Base-by-base conservation (phyloP, 2,888 invertebrate species). In the Lithosia quadra region DNA sequence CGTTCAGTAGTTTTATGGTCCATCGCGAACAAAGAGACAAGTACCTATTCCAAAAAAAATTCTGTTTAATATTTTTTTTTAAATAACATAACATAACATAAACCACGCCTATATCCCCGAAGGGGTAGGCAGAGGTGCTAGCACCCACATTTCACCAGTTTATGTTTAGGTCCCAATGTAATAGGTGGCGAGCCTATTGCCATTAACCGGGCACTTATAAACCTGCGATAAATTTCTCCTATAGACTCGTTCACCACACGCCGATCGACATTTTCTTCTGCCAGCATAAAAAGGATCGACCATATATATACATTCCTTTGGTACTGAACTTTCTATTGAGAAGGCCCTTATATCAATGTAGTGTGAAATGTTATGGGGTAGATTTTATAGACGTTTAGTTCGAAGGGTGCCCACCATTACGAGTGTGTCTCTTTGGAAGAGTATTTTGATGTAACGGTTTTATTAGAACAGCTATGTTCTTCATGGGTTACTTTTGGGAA, bases 161-260 rank as follows among this genome's bases (percentile, higher is more conserved):
- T n/a, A n/a, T n/a, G n/a, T n/a, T n/a, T n/a, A n/a, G n/a, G n/a
- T n/a, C n/a, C n/a, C n/a, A n/a, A n/a, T n/a, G n/a, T n/a, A n/a
- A n/a, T n/a, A n/a, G n/a, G n/a, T n/a, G n/a, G n/a, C n/a, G n/a
- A n/a, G n/a, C n/a, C n/a, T n/a, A n/a, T n/a, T n/a, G n/a, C n/a
- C n/a, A n/a, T n/a, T n/a, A n/a, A n/a, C n/a, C n/a, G n/a, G n/a
- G n/a, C n/a, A n/a, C n/a, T n/a, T n/a, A n/a, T n/a, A n/a, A n/a
- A n/a, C n/a, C n/a, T n/a, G n/a, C n/a, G n/a, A n/a, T n/a, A n/a
- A n/a, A n/a, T n/a, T n/a, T n/a, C n/a, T n/a, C n/a, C n/a, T n/a
- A n/a, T n/a, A n/a, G 87, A 86, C 77, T 86, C 80, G 65, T 80
- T 74, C 78, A 82, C 82, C 72, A 74, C 74, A 81, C 74, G n/a